A percentile compares a stretch with the other conserved stretches of the same genome.
Evolutionary conservation across 2,888 invertebrate species (phyloP).

Genomic region (Venusia cambrica): DNA sequence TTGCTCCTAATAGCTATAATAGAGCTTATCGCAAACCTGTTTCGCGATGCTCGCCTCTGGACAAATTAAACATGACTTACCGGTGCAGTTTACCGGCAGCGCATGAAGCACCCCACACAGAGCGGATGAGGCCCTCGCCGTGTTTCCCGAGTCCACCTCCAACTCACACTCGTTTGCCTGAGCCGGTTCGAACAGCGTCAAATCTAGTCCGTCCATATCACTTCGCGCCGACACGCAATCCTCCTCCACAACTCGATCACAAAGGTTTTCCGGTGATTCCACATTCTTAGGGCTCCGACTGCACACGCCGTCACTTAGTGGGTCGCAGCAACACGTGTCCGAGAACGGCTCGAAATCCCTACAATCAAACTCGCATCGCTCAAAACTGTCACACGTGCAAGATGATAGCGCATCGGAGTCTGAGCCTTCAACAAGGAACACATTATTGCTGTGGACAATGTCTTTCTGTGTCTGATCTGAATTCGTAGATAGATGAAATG

Average conservation of each 20-base stretch:
- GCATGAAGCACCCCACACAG: constrained; percentile 68
- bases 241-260: constrained; percentile 60
- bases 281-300: constrained; percentile 75
- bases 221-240: constrained; percentile 71
- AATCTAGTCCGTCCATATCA: constrained; percentile 85
- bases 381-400: constrained; percentile 78
- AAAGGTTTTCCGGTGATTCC: constrained; percentile 71
- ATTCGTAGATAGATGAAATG: constrained; percentile 66
- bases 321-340: constrained; percentile 82
- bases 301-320: constrained; percentile 71
- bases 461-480: constrained; percentile 50
- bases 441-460: constrained; percentile 50
- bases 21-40: constrained; percentile 52
- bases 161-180: constrained; percentile 49
- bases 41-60: constrained; percentile 45
- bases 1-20: constrained; percentile 61
- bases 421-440: constrained; percentile 62
- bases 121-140: constrained; percentile 44
- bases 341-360: constrained; percentile 81
- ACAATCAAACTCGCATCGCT: constrained; percentile 80
- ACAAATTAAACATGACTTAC: constrained; percentile 58
- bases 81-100: constrained; percentile 54
- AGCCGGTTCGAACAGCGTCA: constrained; percentile 84
- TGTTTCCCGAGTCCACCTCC: constrained; percentile 37
- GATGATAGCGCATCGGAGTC: constrained; percentile 78